Base-by-base conservation (phyloP, 1,140 invertebrate species). In the Brachionus angularis region DNA sequence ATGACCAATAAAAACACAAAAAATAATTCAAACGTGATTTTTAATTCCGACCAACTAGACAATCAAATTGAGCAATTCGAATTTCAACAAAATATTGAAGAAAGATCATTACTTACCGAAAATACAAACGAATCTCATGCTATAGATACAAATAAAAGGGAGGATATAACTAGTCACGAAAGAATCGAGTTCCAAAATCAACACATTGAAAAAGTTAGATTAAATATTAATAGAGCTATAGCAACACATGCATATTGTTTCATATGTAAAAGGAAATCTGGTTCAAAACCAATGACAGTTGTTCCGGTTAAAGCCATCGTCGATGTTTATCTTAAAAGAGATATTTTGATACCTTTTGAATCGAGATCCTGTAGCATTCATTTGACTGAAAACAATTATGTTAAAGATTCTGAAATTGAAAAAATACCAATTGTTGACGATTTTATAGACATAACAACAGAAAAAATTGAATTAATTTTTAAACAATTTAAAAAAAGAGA, bases 251-350 rank as follows among this genome's bases (percentile, higher is more conserved):
- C 3, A 18, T 52, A 25, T 50, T 50, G 47, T 23, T 50, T 50
- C 1, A 50, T 50, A 23, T 50, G 47, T 23, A 50, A 50, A 50
- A 50, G 47, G 27, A 50, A 50, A 50, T 23, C 47, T 1, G 47
- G 47, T 50, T 50, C 21, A 50, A 50, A 50, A 50, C 21, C 4
- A 50, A 50, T 50, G 47, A 50, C 47, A 50, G 47, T 23, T 4
- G 12, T 50, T 23, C 47, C 47, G 21, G 47, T 50, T 50, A 23
- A 50, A 50, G 47, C 47, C 21, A 50, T 50, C 12, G 16, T 50
- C 16, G 47, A 50, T 18, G 23, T 50, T 23, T 50, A 23, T 23
- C 47, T 50, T 23, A 50, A 50, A 23, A 18, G 47, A 12, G 27
- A 50, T 25, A 50, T 50, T 18, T 23, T 50, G 21, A 50, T 50